Evolutionary conservation across 2,888 invertebrate genomes (phyloP).

Genomic region (Orthonychiurus folsomi): DNA sequence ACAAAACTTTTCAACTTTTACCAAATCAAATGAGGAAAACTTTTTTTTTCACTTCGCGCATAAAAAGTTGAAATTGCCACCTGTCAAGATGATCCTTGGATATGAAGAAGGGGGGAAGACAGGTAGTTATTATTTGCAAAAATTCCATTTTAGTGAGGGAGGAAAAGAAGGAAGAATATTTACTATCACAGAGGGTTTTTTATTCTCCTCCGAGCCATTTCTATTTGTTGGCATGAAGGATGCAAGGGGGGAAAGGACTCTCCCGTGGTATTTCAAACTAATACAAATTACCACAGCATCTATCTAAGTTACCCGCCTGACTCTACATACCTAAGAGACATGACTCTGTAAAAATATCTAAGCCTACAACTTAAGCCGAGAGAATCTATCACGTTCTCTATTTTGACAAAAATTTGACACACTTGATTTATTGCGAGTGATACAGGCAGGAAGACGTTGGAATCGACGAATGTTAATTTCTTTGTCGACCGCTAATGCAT

Average conservation of each 20-base stretch:
- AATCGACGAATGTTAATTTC: neutral
- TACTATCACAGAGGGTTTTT: too few relatives aligned
- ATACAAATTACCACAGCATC: neutral
- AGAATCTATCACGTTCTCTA: neutral
- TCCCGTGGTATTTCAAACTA: neutral
- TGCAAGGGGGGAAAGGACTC: neutral
- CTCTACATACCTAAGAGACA: neutral
- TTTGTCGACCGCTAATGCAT: neutral
- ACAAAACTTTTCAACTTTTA: too few relatives aligned
- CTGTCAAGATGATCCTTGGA: too few relatives aligned
- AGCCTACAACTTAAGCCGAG: neutral
- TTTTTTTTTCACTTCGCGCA: too few relatives aligned
- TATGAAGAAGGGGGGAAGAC: too few relatives aligned
- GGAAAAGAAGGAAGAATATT: too few relatives aligned
- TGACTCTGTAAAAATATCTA: neutral
- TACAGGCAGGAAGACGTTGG: neutral
- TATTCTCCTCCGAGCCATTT: too few relatives aligned
- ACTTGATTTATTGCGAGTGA: constrained; percentile 1
- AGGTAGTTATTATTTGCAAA: too few relatives aligned
- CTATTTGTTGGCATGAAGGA: neutral
- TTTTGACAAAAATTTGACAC: constrained; percentile 1
- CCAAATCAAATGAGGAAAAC: too few relatives aligned
- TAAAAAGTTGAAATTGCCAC: too few relatives aligned
- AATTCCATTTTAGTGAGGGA: too few relatives aligned
- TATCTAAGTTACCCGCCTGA: neutral